A percentile compares a stretch with the other conserved stretches of the same genome.
These are phyloP conservation scores for Hippocampus comes DNA, from an alignment of 2,113 vertebrate genomes.

Conservation along the genomic window DNA sequence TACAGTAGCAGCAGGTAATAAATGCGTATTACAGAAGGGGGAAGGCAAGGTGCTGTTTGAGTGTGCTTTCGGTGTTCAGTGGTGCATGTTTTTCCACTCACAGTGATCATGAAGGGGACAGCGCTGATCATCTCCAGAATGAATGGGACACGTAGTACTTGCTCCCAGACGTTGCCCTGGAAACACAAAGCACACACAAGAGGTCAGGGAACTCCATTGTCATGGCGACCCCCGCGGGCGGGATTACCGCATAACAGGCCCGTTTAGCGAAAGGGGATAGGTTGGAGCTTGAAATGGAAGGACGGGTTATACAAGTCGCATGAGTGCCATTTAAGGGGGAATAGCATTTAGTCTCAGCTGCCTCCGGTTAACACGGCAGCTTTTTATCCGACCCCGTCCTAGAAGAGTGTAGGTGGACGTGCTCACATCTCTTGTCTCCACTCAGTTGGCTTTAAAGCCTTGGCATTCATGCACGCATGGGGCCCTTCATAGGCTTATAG, in stretches of 20 bases:
- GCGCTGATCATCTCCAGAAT: conserved; percentile 83
- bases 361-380: conserved; percentile 52
- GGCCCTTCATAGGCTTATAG: conserved; percentile 58
- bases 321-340: conserved; percentile 9
- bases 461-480: conserved; percentile 43
- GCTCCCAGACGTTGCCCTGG: conserved; percentile 84
- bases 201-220: conserved; percentile 53
- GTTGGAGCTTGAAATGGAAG: conserved; percentile 8
- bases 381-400: conserved; percentile 38
- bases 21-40: background rate
- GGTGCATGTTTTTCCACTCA: conserved; percentile 58
- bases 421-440: conserved; percentile 37
- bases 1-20: background rate
- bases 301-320: conserved; percentile 25
- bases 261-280: conserved; percentile 10
- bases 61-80: conserved; percentile 15
- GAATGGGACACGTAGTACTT: conserved; percentile 78
- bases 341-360: conserved; percentile 25
- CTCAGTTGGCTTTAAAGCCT: conserved; percentile 61
- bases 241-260: conserved; percentile 44
- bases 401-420: conserved; percentile 58
- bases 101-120: conserved; percentile 80
- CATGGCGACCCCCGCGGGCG: conserved; percentile 30
- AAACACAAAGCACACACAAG: conserved; percentile 58
- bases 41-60: conserved; percentile 1